Evolutionary conservation across 2,797 vertebrate genomes (phyloP).

Genomic region (Dendrocincla tyrannina): DNA sequence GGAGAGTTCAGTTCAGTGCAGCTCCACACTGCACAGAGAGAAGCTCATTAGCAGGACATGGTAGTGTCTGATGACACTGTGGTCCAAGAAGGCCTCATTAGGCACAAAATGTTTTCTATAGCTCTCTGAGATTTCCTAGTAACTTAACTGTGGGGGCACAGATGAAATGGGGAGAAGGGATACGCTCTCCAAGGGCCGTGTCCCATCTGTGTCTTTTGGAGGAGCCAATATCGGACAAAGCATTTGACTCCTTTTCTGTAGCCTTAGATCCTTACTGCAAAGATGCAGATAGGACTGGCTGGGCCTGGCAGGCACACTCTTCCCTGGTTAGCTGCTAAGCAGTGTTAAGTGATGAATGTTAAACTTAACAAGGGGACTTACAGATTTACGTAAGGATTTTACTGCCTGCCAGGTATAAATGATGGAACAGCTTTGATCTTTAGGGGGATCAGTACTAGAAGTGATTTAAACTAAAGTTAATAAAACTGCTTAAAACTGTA

Average conservation of each 20-base stretch:
- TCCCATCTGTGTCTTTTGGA: slow-evolving; percentile 14
- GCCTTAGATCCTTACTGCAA: background rate
- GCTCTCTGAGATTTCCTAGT: slow-evolving; percentile 44
- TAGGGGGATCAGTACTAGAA: slow-evolving; percentile 48
- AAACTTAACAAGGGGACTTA: slow-evolving; percentile 66
- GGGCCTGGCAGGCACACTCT: background rate
- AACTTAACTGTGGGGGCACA: background rate
- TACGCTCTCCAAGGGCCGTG: background rate
- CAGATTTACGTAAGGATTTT: slow-evolving; percentile 69
- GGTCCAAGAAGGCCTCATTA: slow-evolving; percentile 69
- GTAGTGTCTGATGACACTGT: slow-evolving; percentile 57
- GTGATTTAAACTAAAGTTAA: slow-evolving; percentile 70
- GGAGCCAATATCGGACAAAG: background rate
- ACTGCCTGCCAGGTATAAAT: slow-evolving; percentile 68
- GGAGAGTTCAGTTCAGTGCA: slow-evolving; percentile 45
- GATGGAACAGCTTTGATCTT: slow-evolving; percentile 69
- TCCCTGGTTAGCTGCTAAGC: slow-evolving; percentile 42
- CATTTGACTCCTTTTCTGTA: background rate
- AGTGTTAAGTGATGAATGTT: slow-evolving; percentile 70
- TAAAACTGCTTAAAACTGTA: slow-evolving; percentile 61
- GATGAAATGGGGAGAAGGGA: background rate
- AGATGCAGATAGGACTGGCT: background rate
- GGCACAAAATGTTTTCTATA: slow-evolving; percentile 58
- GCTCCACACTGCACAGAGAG: slow-evolving; percentile 45
- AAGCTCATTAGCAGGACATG: slow-evolving; percentile 64